Evolutionary conservation across 2,113 vertebrate genomes (phyloP).

Genomic region (Eonycteris spelaea): DNA sequence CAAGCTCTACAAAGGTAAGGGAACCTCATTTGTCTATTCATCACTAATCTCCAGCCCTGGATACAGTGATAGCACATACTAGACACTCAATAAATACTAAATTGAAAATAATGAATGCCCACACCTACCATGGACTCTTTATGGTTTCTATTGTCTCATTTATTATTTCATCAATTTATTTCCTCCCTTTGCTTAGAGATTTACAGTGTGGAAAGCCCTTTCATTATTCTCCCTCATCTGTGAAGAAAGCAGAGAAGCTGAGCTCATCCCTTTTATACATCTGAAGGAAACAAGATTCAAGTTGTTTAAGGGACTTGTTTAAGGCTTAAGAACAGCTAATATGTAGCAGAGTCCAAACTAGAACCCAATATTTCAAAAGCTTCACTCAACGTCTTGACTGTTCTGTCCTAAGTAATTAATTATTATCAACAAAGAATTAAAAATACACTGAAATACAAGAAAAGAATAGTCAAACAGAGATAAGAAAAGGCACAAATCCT

Average conservation of each 20-base stretch:
- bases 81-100: slow-evolving; percentile 1
- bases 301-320: not conserved
- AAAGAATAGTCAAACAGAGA: not conserved
- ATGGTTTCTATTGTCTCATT: not conserved
- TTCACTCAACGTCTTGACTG: not conserved
- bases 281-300: not conserved
- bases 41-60: not conserved
- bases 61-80: not conserved
- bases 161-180: slow-evolving; percentile 39
- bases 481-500: not conserved
- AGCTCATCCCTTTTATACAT: not conserved
- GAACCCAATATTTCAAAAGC: not conserved
- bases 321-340: not conserved
- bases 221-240: not conserved
- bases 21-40: not conserved
- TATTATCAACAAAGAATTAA: not conserved
- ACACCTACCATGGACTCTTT: slow-evolving; percentile 5
- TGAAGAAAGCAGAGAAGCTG: not conserved
- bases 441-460: not conserved
- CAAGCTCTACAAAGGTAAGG: not conserved
- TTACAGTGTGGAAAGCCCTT: not conserved
- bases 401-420: not conserved
- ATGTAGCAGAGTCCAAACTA: not conserved
- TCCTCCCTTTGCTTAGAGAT: slow-evolving; percentile 37
- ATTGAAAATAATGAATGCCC: slow-evolving; percentile 1